A percentile compares a stretch with the other conserved stretches of the same genome.
These are phyloP conservation scores for Scophthalmus maximus DNA, from an alignment of 2,113 vertebrate genomes.

Conservation along the genomic window DNA sequence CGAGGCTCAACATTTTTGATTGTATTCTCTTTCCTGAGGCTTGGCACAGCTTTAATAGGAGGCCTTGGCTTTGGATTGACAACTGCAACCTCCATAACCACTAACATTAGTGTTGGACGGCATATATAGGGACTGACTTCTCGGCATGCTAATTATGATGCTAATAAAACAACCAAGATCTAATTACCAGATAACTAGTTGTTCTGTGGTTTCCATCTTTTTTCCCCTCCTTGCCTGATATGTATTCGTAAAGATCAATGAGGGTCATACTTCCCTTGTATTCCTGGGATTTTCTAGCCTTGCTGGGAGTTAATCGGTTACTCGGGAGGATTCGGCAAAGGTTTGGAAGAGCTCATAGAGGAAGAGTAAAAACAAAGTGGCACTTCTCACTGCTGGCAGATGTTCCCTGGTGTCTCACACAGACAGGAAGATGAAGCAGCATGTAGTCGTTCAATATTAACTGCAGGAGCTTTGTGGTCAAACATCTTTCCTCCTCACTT, in stretches of 20 bases:
- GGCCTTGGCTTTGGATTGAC: slow-evolving; percentile 20
- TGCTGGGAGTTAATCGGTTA: slow-evolving; percentile 32
- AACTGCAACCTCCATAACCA: background rate
- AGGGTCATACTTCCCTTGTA: slow-evolving; percentile 16
- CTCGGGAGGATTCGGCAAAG: slow-evolving; percentile 42
- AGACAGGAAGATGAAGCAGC: slow-evolving; percentile 14
- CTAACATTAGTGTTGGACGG: slow-evolving; percentile 3
- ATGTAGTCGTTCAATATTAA: slow-evolving; percentile 64
- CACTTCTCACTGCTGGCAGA: slow-evolving; percentile 45
- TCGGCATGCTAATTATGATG: slow-evolving; percentile 15
- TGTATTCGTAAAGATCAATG: slow-evolving; percentile 44
- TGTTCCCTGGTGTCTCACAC: slow-evolving; percentile 28
- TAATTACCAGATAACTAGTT: slow-evolving; percentile 55
- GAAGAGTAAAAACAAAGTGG: slow-evolving; percentile 45
- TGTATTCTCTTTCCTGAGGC: background rate
- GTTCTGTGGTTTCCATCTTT: slow-evolving; percentile 8
- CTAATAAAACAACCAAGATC: slow-evolving; percentile 44
- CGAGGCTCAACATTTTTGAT: background rate
- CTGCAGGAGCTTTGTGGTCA: slow-evolving; percentile 37
- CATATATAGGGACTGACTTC: background rate
- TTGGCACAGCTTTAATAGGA: slow-evolving; percentile 19
- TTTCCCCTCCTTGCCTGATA: slow-evolving; percentile 4
- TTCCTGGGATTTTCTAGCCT: slow-evolving; percentile 41
- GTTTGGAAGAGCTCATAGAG: slow-evolving; percentile 41
- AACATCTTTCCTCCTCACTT: slow-evolving; percentile 29